A percentile compares a stretch with the other conserved stretches of the same genome.
Conservation (phyloP, 2,797 vertebrate species). For the Enteromius fasciolatus region DNA sequence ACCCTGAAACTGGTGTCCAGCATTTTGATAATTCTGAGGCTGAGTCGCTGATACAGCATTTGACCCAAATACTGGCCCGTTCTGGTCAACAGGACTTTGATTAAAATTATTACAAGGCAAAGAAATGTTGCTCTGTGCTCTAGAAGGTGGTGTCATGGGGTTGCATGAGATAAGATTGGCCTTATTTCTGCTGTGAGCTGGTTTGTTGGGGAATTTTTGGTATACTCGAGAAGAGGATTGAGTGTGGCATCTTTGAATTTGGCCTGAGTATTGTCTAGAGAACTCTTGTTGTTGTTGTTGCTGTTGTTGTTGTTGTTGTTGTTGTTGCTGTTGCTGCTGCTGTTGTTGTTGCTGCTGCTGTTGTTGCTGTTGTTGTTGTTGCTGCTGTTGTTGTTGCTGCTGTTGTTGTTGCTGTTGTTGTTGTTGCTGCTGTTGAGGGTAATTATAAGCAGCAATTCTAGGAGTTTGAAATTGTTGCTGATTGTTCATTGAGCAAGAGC, state of each 20-base stretch:
- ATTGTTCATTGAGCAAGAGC: not conserved
- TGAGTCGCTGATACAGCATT: not conserved
- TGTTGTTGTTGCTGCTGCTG: not conserved
- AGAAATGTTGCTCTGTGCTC: not conserved
- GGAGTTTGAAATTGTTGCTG: conserved; percentile 8
- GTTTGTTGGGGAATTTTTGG: not conserved
- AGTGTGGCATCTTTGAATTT: not conserved
- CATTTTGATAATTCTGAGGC: not conserved
- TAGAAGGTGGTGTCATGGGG: not conserved
- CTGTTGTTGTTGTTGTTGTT: not conserved
- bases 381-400: not conserved
- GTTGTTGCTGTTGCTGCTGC: too few species aligned
- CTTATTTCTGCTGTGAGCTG: not conserved
- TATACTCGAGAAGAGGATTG: not conserved
- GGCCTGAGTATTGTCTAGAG: conserved; percentile 14
- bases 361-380: conserved; percentile 6
- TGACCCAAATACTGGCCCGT: not conserved
- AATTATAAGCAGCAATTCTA: not conserved
- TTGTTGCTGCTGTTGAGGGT: not conserved
- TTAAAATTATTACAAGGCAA: conserved; percentile 5
- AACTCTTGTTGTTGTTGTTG: not conserved
- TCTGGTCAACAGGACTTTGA: not conserved
- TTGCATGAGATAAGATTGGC: not conserved
- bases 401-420: too few species aligned
- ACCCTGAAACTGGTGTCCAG: not conserved